phyloP scores from a whole-genome alignment of 2,113 vertebrate species.

The Pheucticus melanocephalus region DNA sequence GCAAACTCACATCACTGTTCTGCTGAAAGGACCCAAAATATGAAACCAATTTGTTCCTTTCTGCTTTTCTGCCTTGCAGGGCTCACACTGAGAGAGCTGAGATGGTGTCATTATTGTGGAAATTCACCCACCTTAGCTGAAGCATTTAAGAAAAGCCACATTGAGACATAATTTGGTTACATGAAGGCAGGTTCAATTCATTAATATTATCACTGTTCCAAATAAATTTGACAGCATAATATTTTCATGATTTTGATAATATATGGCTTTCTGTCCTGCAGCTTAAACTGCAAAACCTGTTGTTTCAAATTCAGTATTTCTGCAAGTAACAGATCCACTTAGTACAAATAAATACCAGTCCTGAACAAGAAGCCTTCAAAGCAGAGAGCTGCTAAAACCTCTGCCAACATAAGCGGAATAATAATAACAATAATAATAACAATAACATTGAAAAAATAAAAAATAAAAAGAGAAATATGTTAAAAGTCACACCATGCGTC shows the following conservation, averaged over 20 bases:
- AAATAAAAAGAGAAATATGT: slow-evolving; percentile 77
- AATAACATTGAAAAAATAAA: not conserved
- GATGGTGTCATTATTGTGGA: not conserved
- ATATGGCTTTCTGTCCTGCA: slow-evolving; percentile 23
- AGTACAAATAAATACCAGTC: slow-evolving; percentile 70
- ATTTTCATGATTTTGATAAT: slow-evolving; percentile 12
- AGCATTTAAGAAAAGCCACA: not conserved
- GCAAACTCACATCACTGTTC: not conserved
- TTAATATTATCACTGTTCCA: not conserved
- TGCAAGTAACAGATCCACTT: slow-evolving; percentile 80
- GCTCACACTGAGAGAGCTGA: not conserved
- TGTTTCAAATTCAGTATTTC: slow-evolving; percentile 68
- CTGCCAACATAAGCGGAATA: slow-evolving; percentile 76
- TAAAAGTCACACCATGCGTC: slow-evolving; percentile 85
- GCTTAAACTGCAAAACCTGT: slow-evolving; percentile 42
- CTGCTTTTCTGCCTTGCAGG: not conserved
- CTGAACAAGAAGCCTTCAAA: slow-evolving; percentile 78
- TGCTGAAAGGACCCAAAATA: not conserved
- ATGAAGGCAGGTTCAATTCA: not conserved
- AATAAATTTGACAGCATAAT: slow-evolving; percentile 26
- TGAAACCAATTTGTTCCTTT: not conserved
- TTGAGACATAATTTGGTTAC: not conserved
- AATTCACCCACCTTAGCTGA: not conserved
- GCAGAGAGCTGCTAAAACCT: slow-evolving; percentile 78
- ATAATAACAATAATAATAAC: not conserved